Base-by-base conservation (phyloP, 2,113 vertebrate genomes). In the Sarotherodon lohbergeri region DNA sequence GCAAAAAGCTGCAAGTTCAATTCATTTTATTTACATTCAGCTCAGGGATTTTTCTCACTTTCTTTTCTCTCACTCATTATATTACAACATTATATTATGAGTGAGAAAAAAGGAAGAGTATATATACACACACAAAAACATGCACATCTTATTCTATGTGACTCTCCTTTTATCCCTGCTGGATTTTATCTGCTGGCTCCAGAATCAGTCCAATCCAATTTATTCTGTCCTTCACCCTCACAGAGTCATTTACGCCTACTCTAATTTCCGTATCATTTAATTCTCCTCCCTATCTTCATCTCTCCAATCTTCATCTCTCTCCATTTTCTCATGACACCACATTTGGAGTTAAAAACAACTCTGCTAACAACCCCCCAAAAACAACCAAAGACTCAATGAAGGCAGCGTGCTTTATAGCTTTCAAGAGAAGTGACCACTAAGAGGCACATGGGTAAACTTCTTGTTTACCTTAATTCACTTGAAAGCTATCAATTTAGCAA, bases 211-310 rank as follows among this genome's bases (percentile, higher is more conserved):
- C 56, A 89, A 90, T 92, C 90, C 88, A 93, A 90, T 94, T 94
- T 93, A 91, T 90, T 92, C 82, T 24, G 86, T 92, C 93, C 93
- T 96, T 95, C 94, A 95, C 92, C 92, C 91, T 89, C 41, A 52
- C 85, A 7, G 24, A 86, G 63, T 91, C 85, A 90, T 94, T 93
- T 83, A 86, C 52, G 78, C 86, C 83, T 81, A 52, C 88, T 93
- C 83, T 94, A 86, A 94, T 93, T 93, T 94, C 84, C 81, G 55
- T 93, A 84, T 93, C 81, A 93, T 93, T 94, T 93, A 71, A 94
- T 96, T 96, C 90, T 86, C 82, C 80, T 89, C 83, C 68, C 59
- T 89, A 76, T 89, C 90, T 88, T 86, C 61, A 90, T 88, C 86
- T 84, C 36, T 55, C 19, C 63, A 46, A 76, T 89, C 90, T 88